These are phyloP conservation scores for Shinisaurus crocodilurus DNA, from an alignment of 2,113 vertebrate genomes.

Conservation along the genomic window DNA sequence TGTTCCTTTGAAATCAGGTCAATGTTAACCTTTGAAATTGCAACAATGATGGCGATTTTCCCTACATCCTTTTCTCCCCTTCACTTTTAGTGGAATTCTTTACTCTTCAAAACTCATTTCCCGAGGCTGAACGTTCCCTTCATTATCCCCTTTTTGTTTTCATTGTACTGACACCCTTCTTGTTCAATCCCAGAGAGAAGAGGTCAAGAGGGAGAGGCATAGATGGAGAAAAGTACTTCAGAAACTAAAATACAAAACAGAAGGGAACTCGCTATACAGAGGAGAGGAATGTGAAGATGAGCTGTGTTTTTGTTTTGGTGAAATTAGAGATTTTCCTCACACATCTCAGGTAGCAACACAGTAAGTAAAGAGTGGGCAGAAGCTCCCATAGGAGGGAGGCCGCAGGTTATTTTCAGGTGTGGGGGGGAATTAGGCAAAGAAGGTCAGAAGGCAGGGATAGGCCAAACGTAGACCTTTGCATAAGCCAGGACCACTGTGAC, in stretches of 20 bases:
- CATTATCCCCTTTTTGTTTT: not conserved
- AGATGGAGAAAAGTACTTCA: not conserved
- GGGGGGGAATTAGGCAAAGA: not conserved
- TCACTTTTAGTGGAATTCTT: slow-evolving; percentile 63
- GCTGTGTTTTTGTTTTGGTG: not conserved
- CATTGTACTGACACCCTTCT: fast-evolving
- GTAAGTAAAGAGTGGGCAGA: not conserved
- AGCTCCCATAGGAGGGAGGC: not conserved
- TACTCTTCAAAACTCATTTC: slow-evolving; percentile 50
- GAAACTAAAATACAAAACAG: not conserved
- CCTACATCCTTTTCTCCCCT: slow-evolving; percentile 53
- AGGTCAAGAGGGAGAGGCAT: not conserved
- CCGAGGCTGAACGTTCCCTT: slow-evolving; percentile 28
- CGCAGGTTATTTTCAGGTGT: not conserved
- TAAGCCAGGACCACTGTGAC: not conserved
- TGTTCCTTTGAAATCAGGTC: slow-evolving; percentile 78
- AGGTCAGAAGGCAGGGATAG: too few species aligned
- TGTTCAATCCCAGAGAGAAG: not conserved
- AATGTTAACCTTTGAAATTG: slow-evolving; percentile 73
- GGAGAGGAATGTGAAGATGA: not conserved
- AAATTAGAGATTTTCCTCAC: not conserved
- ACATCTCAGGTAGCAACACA: not conserved
- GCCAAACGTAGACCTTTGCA: not conserved
- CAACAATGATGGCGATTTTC: slow-evolving; percentile 67
- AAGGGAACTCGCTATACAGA: not conserved